These are phyloP conservation scores for Gorsachius goisagi DNA, from an alignment of 2,113 vertebrate genomes.

Conservation along the genomic window DNA sequence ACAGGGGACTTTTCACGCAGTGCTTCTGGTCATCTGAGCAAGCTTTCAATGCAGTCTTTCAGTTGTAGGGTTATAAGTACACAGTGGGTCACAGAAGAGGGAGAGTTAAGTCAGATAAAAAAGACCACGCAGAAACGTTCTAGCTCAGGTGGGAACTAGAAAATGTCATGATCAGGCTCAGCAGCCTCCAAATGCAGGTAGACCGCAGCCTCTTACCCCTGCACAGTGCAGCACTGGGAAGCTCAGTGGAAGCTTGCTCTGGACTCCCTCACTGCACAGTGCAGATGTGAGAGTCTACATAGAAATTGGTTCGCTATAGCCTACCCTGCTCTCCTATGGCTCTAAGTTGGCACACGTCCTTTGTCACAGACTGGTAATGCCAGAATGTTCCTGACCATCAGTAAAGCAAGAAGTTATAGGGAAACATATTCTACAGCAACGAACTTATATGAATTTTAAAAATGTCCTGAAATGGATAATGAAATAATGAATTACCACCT, in stretches of 20 bases:
- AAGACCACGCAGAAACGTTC: neutral
- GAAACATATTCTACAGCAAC: neutral
- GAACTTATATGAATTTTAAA: neutral
- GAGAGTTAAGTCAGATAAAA: neutral
- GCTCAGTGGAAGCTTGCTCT: neutral
- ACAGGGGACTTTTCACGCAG: neutral
- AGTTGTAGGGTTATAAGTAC: neutral
- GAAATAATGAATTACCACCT: neutral
- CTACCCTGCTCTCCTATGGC: fast-evolving
- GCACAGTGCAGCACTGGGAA: neutral
- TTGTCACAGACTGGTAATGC: neutral
- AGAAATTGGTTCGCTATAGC: neutral
- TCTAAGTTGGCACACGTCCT: neutral
- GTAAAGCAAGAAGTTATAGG: neutral
- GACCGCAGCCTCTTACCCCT: neutral
- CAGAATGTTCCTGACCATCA: neutral
- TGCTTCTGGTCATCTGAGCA: neutral
- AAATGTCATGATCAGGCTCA: neutral
- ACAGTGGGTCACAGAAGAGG: neutral
- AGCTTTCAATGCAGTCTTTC: neutral
- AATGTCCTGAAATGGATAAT: neutral
- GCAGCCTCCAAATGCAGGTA: neutral
- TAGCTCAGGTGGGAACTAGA: neutral
- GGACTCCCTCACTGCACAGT: neutral
- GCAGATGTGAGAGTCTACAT: neutral